phyloP scores from a whole-genome alignment of 2,888 invertebrate species.

The Andrena praecox region DNA sequence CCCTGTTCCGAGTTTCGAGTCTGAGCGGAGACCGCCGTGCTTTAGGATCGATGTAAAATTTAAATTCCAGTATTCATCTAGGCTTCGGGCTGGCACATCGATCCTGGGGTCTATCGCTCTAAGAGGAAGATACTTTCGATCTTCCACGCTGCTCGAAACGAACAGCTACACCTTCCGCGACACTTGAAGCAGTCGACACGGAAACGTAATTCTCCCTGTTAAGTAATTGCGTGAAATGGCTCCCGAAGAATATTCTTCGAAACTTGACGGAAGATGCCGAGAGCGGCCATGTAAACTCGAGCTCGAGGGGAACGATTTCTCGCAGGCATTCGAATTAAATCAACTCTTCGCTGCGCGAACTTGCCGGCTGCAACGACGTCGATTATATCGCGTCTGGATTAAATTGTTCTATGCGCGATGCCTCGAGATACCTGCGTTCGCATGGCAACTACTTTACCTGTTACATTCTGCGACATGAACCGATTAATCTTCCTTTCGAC shows the following conservation, averaged over 20 bases:
- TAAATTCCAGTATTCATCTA: no score
- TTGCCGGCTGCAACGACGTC: conserved; percentile 10
- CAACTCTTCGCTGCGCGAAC: conserved; percentile 8
- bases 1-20: neutral
- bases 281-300: neutral
- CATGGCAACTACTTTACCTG: conserved; percentile 43
- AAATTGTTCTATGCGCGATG: conserved; percentile 14
- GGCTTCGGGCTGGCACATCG: no score
- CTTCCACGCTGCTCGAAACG: neutral
- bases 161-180: conserved; percentile 7
- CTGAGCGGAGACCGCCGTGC: neutral
- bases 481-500: conserved; percentile 44
- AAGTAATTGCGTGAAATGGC: conserved; percentile 44
- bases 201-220: conserved; percentile 16
- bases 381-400: conserved; percentile 21
- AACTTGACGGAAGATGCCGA: neutral
- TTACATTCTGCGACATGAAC: conserved; percentile 52
- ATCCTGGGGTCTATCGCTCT: no score
- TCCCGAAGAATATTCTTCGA: conserved; percentile 32
- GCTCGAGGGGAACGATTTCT: conserved; percentile 1
- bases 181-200: conserved; percentile 13
- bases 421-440: conserved; percentile 42
- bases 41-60: neutral
- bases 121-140: no score
- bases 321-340: conserved; percentile 24